These are phyloP conservation scores for Nycticebus coucang DNA, from an alignment of 2,113 vertebrate genomes.

Conservation along the genomic window DNA sequence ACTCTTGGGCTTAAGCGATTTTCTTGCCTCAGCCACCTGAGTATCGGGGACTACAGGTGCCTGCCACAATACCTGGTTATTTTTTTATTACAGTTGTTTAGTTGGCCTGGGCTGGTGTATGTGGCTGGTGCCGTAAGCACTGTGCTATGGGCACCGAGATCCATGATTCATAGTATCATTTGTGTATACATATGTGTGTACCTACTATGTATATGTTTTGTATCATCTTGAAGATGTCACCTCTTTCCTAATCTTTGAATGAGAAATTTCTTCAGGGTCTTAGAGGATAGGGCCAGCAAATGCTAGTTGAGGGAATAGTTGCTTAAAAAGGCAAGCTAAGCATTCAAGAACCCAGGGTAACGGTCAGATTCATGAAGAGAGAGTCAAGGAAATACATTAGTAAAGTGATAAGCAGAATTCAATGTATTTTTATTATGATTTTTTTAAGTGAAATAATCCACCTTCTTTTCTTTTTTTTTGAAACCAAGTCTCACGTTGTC, in stretches of 20 bases:
- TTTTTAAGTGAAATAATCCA: background rate
- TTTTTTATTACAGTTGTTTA: no score
- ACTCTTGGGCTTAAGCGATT: no score
- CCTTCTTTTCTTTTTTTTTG: background rate
- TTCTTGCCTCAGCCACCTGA: no score
- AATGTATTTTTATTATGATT: background rate
- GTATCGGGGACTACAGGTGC: no score
- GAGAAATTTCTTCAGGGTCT: background rate
- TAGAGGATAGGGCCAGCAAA: background rate
- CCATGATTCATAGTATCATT: background rate
- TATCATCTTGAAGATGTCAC: background rate
- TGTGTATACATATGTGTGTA: background rate
- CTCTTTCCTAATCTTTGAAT: background rate
- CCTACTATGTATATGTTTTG: background rate
- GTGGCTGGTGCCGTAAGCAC: no score
- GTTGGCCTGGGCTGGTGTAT: no score
- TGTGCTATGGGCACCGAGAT: no score
- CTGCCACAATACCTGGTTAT: no score
- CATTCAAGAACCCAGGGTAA: background rate
- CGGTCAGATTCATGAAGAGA: background rate
- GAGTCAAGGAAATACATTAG: background rate
- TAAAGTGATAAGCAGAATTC: background rate
- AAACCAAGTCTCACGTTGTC: no score
- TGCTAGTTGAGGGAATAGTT: background rate
- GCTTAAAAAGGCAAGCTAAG: background rate